Conservation (phyloP, 1,140 invertebrate genomes). For the Thaumatotibia leucotreta region DNA sequence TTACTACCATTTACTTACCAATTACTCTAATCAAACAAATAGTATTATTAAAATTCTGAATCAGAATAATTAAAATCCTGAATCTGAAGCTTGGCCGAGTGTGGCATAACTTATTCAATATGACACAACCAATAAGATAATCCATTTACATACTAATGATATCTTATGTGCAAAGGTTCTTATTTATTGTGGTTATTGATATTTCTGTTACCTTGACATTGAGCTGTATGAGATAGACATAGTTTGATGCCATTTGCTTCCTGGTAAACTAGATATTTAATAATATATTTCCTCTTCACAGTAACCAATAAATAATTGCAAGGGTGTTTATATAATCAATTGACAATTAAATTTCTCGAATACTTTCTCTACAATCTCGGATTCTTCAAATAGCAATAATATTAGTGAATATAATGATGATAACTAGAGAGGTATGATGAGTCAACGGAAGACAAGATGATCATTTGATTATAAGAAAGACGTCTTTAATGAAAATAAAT, state of each 20-base stretch:
- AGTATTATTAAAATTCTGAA: too few relatives aligned
- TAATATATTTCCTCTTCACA: background rate
- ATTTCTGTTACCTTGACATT: background rate
- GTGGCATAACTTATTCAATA: too few relatives aligned
- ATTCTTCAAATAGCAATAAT: background rate
- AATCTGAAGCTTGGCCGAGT: too few relatives aligned
- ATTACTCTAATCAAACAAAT: too few relatives aligned
- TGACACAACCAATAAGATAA: background rate
- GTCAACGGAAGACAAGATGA: background rate
- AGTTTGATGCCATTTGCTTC: background rate
- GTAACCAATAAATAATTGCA: background rate
- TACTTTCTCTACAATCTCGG: background rate
- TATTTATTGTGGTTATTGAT: background rate
- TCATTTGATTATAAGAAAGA: background rate
- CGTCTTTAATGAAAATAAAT: slow-evolving; percentile 1
- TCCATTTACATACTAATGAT: background rate
- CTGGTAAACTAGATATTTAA: background rate
- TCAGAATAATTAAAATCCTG: too few relatives aligned
- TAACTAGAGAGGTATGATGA: background rate
- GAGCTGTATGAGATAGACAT: background rate
- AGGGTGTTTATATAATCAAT: background rate
- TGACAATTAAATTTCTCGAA: background rate
- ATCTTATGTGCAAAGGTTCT: background rate
- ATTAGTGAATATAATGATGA: background rate
- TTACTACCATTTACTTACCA: too few relatives aligned